Evolutionary conservation across 2,113 vertebrate species (phyloP).

Genomic region (Notothenia coriiceps): DNA sequence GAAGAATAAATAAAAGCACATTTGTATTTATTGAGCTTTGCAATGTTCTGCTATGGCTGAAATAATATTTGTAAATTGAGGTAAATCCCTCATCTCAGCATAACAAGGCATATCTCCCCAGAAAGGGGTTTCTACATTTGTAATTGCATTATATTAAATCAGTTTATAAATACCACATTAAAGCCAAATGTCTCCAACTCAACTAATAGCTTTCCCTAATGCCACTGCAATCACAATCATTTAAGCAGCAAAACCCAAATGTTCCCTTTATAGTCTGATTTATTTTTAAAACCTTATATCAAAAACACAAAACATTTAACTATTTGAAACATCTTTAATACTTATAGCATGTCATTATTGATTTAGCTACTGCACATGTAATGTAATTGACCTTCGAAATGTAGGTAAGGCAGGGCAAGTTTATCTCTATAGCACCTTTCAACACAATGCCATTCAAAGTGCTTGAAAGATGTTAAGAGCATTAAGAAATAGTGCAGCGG

Average conservation of each 20-base stretch:
- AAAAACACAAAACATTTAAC: neutral
- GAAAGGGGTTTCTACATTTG: neutral
- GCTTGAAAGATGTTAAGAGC: too few relatives aligned
- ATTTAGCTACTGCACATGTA: too few relatives aligned
- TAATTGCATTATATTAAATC: neutral
- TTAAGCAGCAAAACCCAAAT: neutral
- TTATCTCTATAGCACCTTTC: too few relatives aligned
- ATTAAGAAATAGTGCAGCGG: too few relatives aligned
- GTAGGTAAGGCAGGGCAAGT: too few relatives aligned
- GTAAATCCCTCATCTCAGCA: neutral
- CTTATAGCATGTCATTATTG: too few relatives aligned
- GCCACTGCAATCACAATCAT: neutral
- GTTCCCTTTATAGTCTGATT: neutral
- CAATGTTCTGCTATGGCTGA: neutral
- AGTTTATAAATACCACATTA: neutral
- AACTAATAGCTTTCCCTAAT: neutral
- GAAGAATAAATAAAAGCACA: slow-evolving; percentile 6
- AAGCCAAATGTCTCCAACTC: neutral
- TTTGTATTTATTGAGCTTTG: slow-evolving; percentile 1
- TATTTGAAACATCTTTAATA: too few relatives aligned
- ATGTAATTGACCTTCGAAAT: too few relatives aligned
- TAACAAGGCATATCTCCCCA: neutral
- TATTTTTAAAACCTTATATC: neutral
- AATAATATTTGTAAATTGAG: neutral
- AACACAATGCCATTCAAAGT: too few relatives aligned